Conservation (phyloP, 2,113 vertebrate species). For the Bungarus multicinctus region DNA sequence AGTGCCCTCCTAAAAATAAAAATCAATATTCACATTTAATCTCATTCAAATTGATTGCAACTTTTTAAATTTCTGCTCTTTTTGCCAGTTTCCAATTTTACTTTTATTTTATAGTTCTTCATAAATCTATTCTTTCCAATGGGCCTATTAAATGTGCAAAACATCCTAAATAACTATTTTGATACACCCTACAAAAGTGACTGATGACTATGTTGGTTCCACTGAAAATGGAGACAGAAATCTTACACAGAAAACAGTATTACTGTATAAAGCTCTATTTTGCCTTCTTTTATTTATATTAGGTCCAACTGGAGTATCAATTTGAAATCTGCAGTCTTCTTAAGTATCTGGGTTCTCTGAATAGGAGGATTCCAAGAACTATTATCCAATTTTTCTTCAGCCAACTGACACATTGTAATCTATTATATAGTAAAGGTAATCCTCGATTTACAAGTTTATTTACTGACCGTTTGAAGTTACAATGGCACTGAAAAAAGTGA, state of each 20-base stretch:
- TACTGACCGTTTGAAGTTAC: background rate
- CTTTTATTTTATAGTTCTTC: background rate
- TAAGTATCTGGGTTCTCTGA: background rate
- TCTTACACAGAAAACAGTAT: background rate
- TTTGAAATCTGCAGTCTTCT: background rate
- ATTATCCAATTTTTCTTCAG: background rate
- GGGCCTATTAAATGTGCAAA: background rate
- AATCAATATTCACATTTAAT: background rate
- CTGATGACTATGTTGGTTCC: background rate
- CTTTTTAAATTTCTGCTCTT: background rate
- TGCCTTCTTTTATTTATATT: background rate
- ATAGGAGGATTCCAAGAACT: background rate
- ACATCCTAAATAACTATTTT: background rate
- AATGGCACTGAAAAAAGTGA: background rate
- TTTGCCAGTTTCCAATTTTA: background rate
- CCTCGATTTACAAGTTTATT: background rate
- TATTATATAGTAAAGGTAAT: background rate
- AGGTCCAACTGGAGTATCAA: background rate
- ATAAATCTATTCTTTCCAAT: background rate
- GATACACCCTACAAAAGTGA: background rate
- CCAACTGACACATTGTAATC: background rate
- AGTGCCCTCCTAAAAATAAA: background rate
- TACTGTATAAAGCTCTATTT: background rate
- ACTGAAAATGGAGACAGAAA: background rate
- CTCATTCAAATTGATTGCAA: background rate